phyloP scores from a whole-genome alignment of 2,113 vertebrate species.

The Laticauda laticaudata region DNA sequence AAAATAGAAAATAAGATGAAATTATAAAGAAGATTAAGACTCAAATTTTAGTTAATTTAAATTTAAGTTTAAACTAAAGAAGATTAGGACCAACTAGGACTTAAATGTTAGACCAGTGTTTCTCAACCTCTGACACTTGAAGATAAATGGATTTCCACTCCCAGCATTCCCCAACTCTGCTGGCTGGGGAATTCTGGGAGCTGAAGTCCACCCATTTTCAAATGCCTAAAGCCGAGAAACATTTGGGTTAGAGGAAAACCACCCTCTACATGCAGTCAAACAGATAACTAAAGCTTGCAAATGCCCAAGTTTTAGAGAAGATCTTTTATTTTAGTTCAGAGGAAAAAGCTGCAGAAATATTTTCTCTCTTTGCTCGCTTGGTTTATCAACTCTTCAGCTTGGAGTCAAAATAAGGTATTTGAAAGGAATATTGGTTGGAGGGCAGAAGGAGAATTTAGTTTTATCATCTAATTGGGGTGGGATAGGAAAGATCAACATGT shows the following conservation, averaged over 20 bases:
- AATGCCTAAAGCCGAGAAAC: no score
- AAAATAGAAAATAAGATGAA: not conserved
- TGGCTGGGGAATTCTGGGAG: no score
- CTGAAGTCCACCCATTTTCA: no score
- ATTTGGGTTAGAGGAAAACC: no score
- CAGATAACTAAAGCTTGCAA: not conserved
- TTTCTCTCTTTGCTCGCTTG: not conserved
- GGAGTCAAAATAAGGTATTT: not conserved
- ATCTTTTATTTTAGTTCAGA: not conserved
- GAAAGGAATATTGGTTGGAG: not conserved
- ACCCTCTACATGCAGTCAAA: not conserved
- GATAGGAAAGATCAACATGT: not conserved
- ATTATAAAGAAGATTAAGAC: not conserved
- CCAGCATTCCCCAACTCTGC: no score
- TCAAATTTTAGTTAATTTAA: not conserved
- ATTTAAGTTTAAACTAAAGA: not conserved
- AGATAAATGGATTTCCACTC: no score
- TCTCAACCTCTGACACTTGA: no score
- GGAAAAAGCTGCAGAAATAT: not conserved
- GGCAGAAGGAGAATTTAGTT: not conserved
- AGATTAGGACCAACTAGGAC: no score
- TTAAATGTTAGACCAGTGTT: no score
- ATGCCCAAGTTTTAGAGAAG: not conserved
- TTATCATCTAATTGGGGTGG: not conserved
- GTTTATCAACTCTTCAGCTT: not conserved